Base-by-base conservation (phyloP, 2,113 vertebrate genomes). In the Amphilophus citrinellus region DNA sequence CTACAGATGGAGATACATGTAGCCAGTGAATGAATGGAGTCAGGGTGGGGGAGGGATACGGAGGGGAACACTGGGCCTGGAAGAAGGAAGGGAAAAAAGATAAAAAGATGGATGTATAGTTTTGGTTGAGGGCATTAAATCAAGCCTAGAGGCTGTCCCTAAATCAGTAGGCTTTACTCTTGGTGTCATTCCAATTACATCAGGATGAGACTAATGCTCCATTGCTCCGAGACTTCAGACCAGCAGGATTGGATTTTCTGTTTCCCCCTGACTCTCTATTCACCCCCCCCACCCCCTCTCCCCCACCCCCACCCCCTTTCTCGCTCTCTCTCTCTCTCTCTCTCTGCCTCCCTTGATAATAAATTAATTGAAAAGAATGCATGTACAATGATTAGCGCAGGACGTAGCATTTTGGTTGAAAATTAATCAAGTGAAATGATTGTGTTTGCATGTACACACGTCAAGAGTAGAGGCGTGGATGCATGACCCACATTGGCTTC, bases 91-190 rank as follows among this genome's bases (percentile, higher is more conserved):
- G 76, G 84, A 57, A 89, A 92, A 93, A 93, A 91, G 93, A 96
- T 97, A 97, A 97, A 96, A 97, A 97, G 97, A 98, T 95, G 96
- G 96, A 97, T 82, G 94, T 92, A 94, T 95, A 87, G 89, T 95
- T 97, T 97, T 95, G 92, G 96, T 95, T 96, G 96, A 97, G 96
- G 93, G 95, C 96, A 97, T 98, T 97, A 97, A 90, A 95, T 85
- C 94, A 93, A 90, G 96, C 97, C 97, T 93, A 90, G 96, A 93
- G 97, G 97, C 96, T 91, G 92, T 93, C 89, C 95, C 95, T 95
- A 96, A 94, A 95, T 96, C 91, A 93, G 94, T 81, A 88, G 47
- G 91, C 92, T 94, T 95, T 94, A 93, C 89, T 92, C 88, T 90
- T 89, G 90, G 92, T 93, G 93, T 92, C 91, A 91, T 95, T 95